A percentile compares a stretch with the other conserved stretches of the same genome.
Evolutionary conservation across 2,888 invertebrate species (phyloP).

Genomic region (Dryococelus australis): DNA sequence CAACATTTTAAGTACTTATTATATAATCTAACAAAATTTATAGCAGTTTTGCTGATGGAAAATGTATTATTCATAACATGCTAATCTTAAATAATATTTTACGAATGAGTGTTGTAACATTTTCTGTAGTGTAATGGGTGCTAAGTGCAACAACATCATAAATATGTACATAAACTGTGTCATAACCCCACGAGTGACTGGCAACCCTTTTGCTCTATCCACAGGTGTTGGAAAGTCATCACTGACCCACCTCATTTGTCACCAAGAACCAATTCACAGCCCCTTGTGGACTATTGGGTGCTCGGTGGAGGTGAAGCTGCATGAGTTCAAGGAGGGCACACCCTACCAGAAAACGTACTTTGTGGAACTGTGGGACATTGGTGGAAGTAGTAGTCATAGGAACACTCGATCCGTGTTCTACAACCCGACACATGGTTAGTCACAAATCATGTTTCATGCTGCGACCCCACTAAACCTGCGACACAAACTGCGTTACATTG

Average conservation of each 20-base stretch:
- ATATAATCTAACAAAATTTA: too few relatives aligned
- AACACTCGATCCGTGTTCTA: slow-evolving; percentile 95
- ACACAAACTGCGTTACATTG: too few relatives aligned
- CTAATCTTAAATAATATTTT: too few relatives aligned
- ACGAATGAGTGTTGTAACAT: too few relatives aligned
- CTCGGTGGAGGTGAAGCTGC: slow-evolving; percentile 93
- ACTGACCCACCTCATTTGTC: slow-evolving; percentile 88
- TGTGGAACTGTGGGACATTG: slow-evolving; percentile 97
- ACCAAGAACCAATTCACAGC: slow-evolving; percentile 82
- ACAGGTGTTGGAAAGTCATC: slow-evolving; percentile 97
- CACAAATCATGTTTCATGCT: background rate
- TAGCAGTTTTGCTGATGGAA: too few relatives aligned
- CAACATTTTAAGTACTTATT: too few relatives aligned
- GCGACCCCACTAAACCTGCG: too few relatives aligned
- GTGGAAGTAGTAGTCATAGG: slow-evolving; percentile 91
- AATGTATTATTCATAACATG: too few relatives aligned
- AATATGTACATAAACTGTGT: too few relatives aligned
- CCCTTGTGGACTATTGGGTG: slow-evolving; percentile 98
- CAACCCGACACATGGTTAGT: slow-evolving; percentile 85
- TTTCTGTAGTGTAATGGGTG: too few relatives aligned
- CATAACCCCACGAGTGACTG: too few relatives aligned
- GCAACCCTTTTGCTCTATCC: slow-evolving; percentile 48
- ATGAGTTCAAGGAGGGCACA: slow-evolving; percentile 94
- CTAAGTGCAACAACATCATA: too few relatives aligned
- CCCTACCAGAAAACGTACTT: slow-evolving; percentile 90